Base-by-base conservation (phyloP, 2,888 invertebrate genomes). In the Cephus runcator region DNA sequence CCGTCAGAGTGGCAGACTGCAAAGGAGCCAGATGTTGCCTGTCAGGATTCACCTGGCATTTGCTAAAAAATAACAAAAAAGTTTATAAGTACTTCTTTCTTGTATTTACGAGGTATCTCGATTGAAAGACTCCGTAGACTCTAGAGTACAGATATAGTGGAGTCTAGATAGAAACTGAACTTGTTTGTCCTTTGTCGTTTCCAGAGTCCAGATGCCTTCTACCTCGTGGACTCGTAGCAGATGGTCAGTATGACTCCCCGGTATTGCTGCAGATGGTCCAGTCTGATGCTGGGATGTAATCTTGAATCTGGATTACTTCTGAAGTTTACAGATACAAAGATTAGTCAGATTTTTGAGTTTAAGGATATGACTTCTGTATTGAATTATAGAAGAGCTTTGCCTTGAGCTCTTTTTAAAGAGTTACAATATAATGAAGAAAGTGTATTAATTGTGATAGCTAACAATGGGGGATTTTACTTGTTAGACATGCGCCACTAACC, bases 401-500 rank as follows among this genome's bases (percentile, higher is more conserved):
- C 40, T 56, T 2, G 56, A 23, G 23, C 23, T 56, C 23, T 23
- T 23, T 9, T 56, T 56, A 40, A 23, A 23, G 9, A 15, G 1
- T 56, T 56, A 23, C 6, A 23, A 23, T 56, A 56, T 23, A 23
- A 56, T 1, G 56, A 9, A 56, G 9, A 56, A 56, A 23, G 56
- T 56, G 2, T 23, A 56, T 15, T 56, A 56, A 56, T 56, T 56
- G 23, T 56, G 56, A 56, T 23, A 1, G 4, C 9, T 15, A 56
- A 23, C 9, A 23, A 56, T 56, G 2, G 6, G 9, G 9, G 9
- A 56, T 56, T 56, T 23, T 56, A 23, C 23, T 56, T 56, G 80
- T 79, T 76, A 81, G 82, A 84, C 83, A 84, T 80, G 81, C 83
- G 84, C 83, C 84, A 81, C 83, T 81, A 81, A 73, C 79, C 79